Conservation (phyloP, 2,888 invertebrate species). For the Keiferia lycopersicella region DNA sequence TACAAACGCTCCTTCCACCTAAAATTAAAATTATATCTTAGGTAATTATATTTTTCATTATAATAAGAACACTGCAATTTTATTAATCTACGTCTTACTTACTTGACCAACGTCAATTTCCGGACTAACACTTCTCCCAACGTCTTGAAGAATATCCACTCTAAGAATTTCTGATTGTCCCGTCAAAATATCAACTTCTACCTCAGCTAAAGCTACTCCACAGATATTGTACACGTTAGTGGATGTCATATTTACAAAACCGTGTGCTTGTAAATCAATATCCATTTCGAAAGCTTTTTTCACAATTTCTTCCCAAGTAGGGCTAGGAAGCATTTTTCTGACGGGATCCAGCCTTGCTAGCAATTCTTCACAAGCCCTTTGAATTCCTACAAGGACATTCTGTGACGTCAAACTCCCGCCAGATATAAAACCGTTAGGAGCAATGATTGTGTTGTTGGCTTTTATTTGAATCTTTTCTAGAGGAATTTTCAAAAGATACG, state of each 20-base stretch:
- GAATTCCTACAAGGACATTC: slow-evolving; percentile 50
- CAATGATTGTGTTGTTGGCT: slow-evolving; percentile 73
- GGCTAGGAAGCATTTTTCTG: slow-evolving; percentile 67
- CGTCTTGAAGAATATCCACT: slow-evolving; percentile 86
- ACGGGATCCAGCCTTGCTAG: slow-evolving; percentile 58
- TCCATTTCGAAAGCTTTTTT: slow-evolving; percentile 68
- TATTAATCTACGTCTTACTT: slow-evolving; percentile 30
- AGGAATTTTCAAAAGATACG: slow-evolving; percentile 84
- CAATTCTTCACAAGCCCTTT: slow-evolving; percentile 47
- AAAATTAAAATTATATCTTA: background rate
- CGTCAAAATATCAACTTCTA: slow-evolving; percentile 88
- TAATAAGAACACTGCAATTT: no score
- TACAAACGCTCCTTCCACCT: slow-evolving; percentile 84
- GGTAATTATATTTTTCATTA: no score
- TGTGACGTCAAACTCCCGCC: slow-evolving; percentile 82
- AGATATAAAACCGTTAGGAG: slow-evolving; percentile 79
- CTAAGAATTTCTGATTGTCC: slow-evolving; percentile 84
- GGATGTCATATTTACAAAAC: background rate
- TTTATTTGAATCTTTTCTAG: slow-evolving; percentile 82
- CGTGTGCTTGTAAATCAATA: slow-evolving; percentile 76
- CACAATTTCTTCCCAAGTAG: slow-evolving; percentile 75
- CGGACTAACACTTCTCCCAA: slow-evolving; percentile 85
- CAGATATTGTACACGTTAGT: slow-evolving; percentile 66
- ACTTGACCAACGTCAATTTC: slow-evolving; percentile 86
- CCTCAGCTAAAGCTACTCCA: slow-evolving; percentile 83